Evolutionary conservation across 2,888 invertebrate species (phyloP).

Genomic region (Conistra vaccinii): DNA sequence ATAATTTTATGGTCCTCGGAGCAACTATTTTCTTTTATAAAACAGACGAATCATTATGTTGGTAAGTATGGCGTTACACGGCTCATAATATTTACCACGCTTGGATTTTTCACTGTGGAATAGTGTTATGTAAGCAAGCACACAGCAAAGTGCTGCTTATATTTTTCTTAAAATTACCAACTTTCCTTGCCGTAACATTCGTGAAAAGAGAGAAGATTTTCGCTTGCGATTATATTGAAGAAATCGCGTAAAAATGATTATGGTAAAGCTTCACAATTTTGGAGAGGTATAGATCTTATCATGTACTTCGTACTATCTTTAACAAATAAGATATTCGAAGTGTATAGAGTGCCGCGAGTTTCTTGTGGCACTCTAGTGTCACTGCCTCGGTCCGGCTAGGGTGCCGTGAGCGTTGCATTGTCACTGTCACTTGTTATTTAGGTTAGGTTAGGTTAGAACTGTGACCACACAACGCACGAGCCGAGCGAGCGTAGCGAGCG

Average conservation of each 20-base stretch:
- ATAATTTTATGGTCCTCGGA: background rate
- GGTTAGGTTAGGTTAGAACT: no score
- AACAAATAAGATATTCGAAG: constrained; percentile 1
- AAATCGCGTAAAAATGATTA: no score
- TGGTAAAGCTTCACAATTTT: background rate
- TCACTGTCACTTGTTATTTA: no score
- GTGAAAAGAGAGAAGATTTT: background rate
- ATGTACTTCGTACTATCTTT: background rate
- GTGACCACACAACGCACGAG: no score
- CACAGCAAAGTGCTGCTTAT: no score
- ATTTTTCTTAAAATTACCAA: background rate
- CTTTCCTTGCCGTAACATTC: background rate
- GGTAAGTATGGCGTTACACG: background rate
- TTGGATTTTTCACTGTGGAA: background rate
- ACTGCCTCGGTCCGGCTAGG: no score
- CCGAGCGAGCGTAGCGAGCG: no score
- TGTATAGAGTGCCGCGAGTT: no score
- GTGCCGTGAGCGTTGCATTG: no score
- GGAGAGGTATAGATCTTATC: background rate
- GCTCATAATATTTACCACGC: background rate
- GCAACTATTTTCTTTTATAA: background rate
- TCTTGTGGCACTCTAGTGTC: no score
- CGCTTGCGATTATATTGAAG: background rate
- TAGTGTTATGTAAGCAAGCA: no score
- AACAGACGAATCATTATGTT: background rate